A percentile compares a stretch with the other conserved stretches of the same genome.
Conservation (phyloP, 2,113 vertebrate genomes). For the Ovis canadensis region DNA sequence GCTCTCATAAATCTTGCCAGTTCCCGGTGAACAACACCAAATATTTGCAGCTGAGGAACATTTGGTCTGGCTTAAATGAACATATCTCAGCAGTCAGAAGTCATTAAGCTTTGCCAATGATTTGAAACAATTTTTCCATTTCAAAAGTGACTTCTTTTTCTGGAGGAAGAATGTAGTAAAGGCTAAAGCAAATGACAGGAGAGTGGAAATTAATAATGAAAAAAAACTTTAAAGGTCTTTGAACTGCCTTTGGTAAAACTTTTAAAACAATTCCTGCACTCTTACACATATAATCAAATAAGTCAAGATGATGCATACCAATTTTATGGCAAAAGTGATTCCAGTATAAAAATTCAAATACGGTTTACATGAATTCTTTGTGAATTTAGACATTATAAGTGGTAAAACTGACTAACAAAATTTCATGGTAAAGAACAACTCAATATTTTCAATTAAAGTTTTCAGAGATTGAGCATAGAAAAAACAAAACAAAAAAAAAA, state of each 20-base stretch:
- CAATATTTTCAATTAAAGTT: conserved; percentile 69
- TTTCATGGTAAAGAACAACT: conserved; percentile 69
- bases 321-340: conserved; percentile 68
- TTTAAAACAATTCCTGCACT: conserved; percentile 61
- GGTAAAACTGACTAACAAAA: conserved; percentile 65
- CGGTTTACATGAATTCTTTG: conserved; percentile 64
- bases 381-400: conserved; percentile 60
- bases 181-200: conserved; percentile 77
- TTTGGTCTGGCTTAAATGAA: conserved; percentile 88
- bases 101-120: conserved; percentile 86
- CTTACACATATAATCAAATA: conserved; percentile 66
- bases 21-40: conserved; percentile 87
- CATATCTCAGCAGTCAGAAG: conserved; percentile 89
- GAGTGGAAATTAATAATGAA: conserved; percentile 76
- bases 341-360: conserved; percentile 66
- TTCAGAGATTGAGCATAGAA: conserved; percentile 50
- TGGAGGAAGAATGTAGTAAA: conserved; percentile 75
- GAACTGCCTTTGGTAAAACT: conserved; percentile 65
- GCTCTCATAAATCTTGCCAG: conserved; percentile 87
- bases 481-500: conserved; percentile 24
- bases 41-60: conserved; percentile 89
- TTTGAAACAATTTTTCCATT: conserved; percentile 88
- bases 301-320: conserved; percentile 69
- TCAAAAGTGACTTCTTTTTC: conserved; percentile 82
- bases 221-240: conserved; percentile 71